Base-by-base conservation (phyloP, 64 coral and sea anemone genomes). In the Montipora capricornis region DNA sequence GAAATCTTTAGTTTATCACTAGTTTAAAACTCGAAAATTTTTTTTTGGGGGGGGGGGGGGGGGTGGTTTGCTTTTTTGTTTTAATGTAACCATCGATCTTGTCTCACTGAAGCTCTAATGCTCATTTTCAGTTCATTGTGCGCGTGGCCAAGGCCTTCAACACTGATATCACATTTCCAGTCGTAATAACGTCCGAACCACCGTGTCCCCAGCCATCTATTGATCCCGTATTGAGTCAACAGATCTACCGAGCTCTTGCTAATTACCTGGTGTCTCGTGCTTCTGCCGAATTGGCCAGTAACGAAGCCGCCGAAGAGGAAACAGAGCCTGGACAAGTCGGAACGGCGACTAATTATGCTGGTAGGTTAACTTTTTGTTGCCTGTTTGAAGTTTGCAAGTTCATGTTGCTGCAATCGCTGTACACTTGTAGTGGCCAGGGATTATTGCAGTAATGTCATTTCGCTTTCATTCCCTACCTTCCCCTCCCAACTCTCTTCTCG, bases 181-280 rank as follows among this genome's bases (percentile, higher is more conserved):
- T 86, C 19, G 61, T 86, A 8, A 73, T 86, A 52, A 86, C 82
- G 8, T 70, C 82, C 4, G 66, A 47, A 50, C 82, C 82, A 0
- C 82, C 82, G 12, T 49, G 64, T 68, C 16, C 37, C 45, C 62
- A 73, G 17, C 82, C 82, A 45, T 70, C 82, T 1, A 8, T 71
- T 15, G 82, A 86, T 6, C 66, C 62, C 20, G 82, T 86, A 8
- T 46, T 86, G 4, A 86, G 66, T 71, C 62, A 86, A 5, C 82
- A 86, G 7, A 86, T 86, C 82, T 86, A 71, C 46, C 26, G 62
- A 20, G 82, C 82, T 49, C 82, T 86, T 7, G 82, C 82, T 17
- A 73, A 86, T 86, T 86, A 86, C 66, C 62, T 86, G 8, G 64
- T 46, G 66, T 70, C 82, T 22, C 82, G 82, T 86, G 66, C 46